These are phyloP conservation scores for Diplosoma virens DNA, from an alignment of 23 tunicate genomes.

Conservation along the genomic window DNA sequence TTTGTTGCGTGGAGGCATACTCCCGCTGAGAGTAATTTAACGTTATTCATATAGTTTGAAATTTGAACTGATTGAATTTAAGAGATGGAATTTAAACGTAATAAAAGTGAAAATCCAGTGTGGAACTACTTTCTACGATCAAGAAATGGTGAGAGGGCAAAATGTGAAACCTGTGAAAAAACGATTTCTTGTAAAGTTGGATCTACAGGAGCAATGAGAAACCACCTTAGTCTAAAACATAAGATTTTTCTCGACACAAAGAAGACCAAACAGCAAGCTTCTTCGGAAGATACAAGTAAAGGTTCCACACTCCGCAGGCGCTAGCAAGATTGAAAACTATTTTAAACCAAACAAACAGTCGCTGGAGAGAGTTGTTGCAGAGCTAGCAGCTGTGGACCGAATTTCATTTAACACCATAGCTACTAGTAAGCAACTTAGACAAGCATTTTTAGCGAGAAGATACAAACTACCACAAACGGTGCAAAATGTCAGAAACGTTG, in stretches of 20 bases:
- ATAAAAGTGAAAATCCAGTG: too few relatives aligned
- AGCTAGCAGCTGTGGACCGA: conserved; percentile 59
- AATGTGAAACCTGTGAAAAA: conserved; percentile 35
- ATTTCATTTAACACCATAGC: conserved; percentile 48
- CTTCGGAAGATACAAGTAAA: too few relatives aligned
- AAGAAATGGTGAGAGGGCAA: conserved; percentile 18
- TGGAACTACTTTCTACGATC: conserved; percentile 50
- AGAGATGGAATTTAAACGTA: too few relatives aligned
- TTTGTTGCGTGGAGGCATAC: too few relatives aligned
- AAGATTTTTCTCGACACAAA: conserved; percentile 28
- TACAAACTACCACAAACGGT: conserved; percentile 61
- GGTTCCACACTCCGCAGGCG: too few relatives aligned
- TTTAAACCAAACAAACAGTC: conserved; percentile 43
- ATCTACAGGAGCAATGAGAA: conserved; percentile 48
- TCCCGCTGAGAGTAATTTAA: too few relatives aligned
- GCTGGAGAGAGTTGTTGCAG: conserved; percentile 57
- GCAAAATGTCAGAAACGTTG: conserved; percentile 49
- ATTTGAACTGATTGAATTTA: too few relatives aligned
- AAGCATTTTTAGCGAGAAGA: conserved; percentile 53
- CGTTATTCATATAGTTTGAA: too few relatives aligned
- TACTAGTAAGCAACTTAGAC: conserved; percentile 52
- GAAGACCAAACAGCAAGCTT: conserved; percentile 22
- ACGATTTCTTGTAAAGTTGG: conserved; percentile 37
- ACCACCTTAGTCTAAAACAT: conserved; percentile 9
- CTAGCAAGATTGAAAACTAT: conserved; percentile 18